These are phyloP conservation scores for Trididemnum clinides DNA, from an alignment of 23 tunicate species.

Conservation along the genomic window DNA sequence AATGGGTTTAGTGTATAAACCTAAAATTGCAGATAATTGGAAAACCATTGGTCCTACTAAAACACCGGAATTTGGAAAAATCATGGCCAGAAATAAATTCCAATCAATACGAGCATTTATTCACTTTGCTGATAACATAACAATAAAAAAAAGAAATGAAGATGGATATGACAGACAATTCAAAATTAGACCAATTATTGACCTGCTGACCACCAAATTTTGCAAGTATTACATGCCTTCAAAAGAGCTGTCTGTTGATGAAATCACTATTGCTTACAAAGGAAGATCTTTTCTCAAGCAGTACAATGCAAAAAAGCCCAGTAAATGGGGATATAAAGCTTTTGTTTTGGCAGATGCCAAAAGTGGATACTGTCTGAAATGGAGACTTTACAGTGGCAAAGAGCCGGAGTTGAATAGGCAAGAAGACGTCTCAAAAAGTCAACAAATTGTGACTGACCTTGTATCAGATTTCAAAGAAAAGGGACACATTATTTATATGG, in stretches of 20 bases:
- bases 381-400: conserved; percentile 30
- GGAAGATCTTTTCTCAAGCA: conserved; percentile 30
- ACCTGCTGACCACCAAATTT: conserved; percentile 31
- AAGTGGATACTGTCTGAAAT: conserved; percentile 25
- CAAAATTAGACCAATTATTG: conserved; percentile 36
- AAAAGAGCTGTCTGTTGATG: conserved; percentile 36
- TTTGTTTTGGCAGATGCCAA: conserved; percentile 36
- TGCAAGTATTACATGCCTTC: background rate
- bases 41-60: background rate
- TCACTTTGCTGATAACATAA: conserved; percentile 34
- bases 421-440: conserved; percentile 28
- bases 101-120: conserved; percentile 22
- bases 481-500: conserved; percentile 33
- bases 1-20: conserved; percentile 22
- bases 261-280: conserved; percentile 27
- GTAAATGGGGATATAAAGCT: conserved; percentile 32
- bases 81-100: conserved; percentile 23
- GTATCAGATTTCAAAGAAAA: conserved; percentile 2
- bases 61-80: conserved; percentile 37
- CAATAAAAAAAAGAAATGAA: conserved; percentile 9
- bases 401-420: conserved; percentile 23
- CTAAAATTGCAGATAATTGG: conserved; percentile 26
- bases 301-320: conserved; percentile 27
- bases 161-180: conserved; percentile 33
- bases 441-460: conserved; percentile 22